A percentile compares a stretch with the other conserved stretches of the same genome.
Conservation (phyloP, 2,113 vertebrate species). For the Ammodytes marinus region DNA sequence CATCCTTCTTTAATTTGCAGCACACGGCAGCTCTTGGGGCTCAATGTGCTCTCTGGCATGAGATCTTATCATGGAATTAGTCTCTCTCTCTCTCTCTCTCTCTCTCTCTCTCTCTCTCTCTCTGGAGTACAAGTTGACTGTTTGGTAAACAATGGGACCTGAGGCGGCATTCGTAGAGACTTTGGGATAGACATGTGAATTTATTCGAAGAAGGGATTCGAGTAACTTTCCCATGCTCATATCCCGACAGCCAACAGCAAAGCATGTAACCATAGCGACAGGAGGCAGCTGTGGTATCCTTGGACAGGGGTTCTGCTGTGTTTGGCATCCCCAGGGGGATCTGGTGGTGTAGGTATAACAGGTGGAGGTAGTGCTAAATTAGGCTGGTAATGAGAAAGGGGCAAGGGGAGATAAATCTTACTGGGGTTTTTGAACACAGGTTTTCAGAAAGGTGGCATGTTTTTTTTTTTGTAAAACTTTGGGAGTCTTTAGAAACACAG, state of each 20-base stretch:
- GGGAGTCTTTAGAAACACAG: too few relatives aligned
- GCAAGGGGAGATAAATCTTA: too few relatives aligned
- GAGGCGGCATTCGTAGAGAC: background rate
- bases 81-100: background rate
- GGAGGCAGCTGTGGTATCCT: background rate
- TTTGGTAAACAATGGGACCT: conserved; percentile 28
- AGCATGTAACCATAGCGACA: background rate
- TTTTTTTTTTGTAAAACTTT: too few relatives aligned
- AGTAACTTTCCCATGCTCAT: background rate
- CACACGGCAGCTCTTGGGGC: conserved; percentile 17
- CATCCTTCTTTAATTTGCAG: conserved; percentile 52
- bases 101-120: background rate
- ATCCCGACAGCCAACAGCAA: background rate
- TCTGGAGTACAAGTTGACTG: background rate
- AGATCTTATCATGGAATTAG: conserved; percentile 29
- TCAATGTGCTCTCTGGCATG: conserved; percentile 23
- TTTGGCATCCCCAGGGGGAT: too few relatives aligned
- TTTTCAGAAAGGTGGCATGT: too few relatives aligned
- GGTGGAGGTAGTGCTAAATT: too few relatives aligned
- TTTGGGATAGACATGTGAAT: conserved; percentile 4
- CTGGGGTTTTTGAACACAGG: too few relatives aligned
- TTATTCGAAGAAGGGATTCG: conserved; percentile 12
- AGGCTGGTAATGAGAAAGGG: too few relatives aligned
- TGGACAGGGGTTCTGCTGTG: background rate
- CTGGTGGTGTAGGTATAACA: too few relatives aligned